These are phyloP conservation scores for Augiades crinisus DNA, from an alignment of 2,888 invertebrate genomes.

Conservation along the genomic window DNA sequence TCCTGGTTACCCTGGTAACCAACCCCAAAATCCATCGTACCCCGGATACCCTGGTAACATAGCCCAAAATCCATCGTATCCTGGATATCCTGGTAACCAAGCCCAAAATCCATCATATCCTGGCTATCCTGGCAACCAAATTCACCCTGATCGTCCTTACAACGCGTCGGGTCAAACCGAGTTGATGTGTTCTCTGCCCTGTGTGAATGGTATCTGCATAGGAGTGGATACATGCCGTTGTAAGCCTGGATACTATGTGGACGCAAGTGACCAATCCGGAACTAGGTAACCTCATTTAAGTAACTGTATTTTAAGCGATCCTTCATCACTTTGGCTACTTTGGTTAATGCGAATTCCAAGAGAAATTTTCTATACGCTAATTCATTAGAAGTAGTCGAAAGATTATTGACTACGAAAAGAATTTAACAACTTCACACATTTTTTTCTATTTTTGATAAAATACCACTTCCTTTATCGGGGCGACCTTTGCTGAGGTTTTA, in stretches of 20 bases:
- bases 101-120: conserved; percentile 16
- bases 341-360: too few species aligned
- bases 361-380: too few species aligned
- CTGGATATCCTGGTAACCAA: conserved; percentile 27
- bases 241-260: conserved; percentile 70
- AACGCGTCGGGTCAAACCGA: conserved; percentile 6
- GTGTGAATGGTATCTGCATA: conserved; percentile 85
- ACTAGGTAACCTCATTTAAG: conserved; percentile 43
- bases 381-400: too few species aligned
- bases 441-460: too few species aligned
- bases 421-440: too few species aligned
- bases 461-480: too few species aligned
- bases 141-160: conserved; percentile 6
- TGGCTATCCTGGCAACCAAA: conserved; percentile 24
- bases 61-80: conserved; percentile 19
- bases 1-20: conserved; percentile 23
- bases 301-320: too few species aligned
- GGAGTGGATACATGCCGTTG: conserved; percentile 77
- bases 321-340: too few species aligned
- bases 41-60: conserved; percentile 15
- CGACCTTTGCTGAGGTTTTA: too few species aligned
- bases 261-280: conserved; percentile 53
- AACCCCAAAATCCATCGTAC: not conserved
- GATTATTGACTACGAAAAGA: too few species aligned
- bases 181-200: conserved; percentile 80